Conservation (phyloP, 2,113 vertebrate species). For the Lepus americanus region DNA sequence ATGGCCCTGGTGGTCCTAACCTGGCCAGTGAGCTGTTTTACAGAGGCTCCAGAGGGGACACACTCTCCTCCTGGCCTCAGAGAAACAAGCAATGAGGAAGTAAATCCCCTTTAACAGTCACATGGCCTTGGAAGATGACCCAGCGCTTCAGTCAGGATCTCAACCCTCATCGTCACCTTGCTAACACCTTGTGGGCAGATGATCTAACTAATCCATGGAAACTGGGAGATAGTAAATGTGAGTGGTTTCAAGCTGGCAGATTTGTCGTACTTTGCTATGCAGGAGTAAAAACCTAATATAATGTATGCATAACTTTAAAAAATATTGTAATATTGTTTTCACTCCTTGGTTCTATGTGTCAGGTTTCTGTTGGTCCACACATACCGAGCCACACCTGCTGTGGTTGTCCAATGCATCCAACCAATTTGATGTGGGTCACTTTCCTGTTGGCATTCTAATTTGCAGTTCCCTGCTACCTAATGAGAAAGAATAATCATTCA, state of each 20-base stretch:
- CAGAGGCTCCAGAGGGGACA: background rate
- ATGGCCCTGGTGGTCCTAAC: background rate
- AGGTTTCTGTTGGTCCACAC: background rate
- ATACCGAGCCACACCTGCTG: no score
- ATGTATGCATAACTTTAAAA: background rate
- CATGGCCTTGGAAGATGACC: background rate
- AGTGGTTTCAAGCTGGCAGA: background rate
- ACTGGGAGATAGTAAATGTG: background rate
- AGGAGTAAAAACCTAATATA: background rate
- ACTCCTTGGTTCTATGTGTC: no score
- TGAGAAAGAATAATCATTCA: background rate
- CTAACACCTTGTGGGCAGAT: background rate
- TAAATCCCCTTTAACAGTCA: background rate
- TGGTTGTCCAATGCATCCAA: fast-evolving
- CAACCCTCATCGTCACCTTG: background rate
- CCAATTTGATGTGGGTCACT: background rate
- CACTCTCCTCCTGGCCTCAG: background rate
- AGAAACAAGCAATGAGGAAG: background rate
- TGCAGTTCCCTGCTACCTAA: background rate
- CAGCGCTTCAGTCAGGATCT: background rate
- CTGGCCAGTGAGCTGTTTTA: background rate
- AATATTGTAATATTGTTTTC: background rate
- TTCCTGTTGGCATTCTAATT: background rate
- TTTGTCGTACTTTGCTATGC: background rate
- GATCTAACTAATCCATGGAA: background rate